Evolutionary conservation across 2,888 invertebrate genomes (phyloP).

Genomic region (Meloe dianella): DNA sequence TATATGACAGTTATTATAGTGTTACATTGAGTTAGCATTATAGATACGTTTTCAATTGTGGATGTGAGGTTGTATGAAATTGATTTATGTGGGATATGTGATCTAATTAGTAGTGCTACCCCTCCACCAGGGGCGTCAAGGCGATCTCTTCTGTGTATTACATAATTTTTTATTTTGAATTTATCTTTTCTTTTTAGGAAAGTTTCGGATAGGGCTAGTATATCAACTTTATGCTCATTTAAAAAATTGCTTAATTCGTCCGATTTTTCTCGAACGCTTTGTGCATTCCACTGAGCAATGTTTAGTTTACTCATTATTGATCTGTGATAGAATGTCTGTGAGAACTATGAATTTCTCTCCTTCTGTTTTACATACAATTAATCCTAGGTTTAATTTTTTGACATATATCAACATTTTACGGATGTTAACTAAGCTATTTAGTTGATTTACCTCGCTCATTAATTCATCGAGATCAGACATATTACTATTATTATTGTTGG

Average conservation of each 20-base stretch:
- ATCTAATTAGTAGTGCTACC: slow-evolving; percentile 14
- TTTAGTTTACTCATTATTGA: neutral
- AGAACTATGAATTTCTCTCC: no score
- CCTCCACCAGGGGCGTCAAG: slow-evolving; percentile 1
- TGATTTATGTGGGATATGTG: neutral
- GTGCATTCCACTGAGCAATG: neutral
- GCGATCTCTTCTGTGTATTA: neutral
- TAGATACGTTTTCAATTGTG: neutral
- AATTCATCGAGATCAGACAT: neutral
- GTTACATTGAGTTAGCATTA: neutral
- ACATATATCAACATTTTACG: neutral
- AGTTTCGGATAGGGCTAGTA: neutral
- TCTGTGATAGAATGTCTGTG: neutral
- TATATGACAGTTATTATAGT: neutral
- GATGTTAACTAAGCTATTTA: neutral
- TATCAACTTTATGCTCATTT: neutral
- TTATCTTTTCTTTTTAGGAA: neutral
- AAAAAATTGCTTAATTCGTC: neutral
- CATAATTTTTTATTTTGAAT: slow-evolving; percentile 8
- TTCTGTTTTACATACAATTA: neutral
- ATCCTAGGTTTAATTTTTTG: neutral
- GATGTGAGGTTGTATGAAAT: neutral
- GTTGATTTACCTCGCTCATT: neutral
- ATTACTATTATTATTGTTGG: neutral
- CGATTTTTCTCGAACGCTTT: neutral